Evolutionary conservation across 2,888 invertebrate species (phyloP).

Genomic region (Cosmopolites sordidus): DNA sequence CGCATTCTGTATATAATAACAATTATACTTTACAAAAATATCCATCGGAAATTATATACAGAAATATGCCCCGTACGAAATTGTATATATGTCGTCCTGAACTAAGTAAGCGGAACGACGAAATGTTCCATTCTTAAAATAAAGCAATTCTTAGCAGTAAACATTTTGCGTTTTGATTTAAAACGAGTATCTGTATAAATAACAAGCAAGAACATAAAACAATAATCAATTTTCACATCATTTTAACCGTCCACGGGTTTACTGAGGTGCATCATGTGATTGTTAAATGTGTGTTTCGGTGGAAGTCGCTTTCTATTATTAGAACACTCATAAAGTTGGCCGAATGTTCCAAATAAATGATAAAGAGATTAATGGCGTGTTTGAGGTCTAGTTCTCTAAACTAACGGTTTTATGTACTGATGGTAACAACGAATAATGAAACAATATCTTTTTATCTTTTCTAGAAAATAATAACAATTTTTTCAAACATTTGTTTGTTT

Average conservation of each 20-base stretch:
- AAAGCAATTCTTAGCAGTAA: too few relatives aligned
- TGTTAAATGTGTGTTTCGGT: conserved; percentile 5
- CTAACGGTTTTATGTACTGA: conserved; percentile 6
- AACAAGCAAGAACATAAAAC: neutral
- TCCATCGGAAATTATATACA: too few relatives aligned
- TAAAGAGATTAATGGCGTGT: conserved; percentile 15
- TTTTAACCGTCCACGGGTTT: conserved; percentile 1
- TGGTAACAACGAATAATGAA: neutral
- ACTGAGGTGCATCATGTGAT: conserved; percentile 6
- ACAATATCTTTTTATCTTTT: too few relatives aligned
- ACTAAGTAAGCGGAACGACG: too few relatives aligned
- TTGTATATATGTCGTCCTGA: too few relatives aligned
- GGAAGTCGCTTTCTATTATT: conserved; percentile 9
- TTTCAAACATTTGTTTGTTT: too few relatives aligned
- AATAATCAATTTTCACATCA: neutral
- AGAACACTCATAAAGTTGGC: conserved; percentile 9
- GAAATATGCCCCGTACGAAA: too few relatives aligned
- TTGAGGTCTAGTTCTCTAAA: conserved; percentile 7
- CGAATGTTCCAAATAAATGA: conserved; percentile 12
- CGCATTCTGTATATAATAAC: too few relatives aligned
- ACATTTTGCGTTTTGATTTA: neutral
- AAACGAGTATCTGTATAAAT: neutral
- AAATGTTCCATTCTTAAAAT: too few relatives aligned
- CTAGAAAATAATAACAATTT: too few relatives aligned
- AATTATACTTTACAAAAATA: too few relatives aligned